Evolutionary conservation across 1,140 invertebrate species (phyloP), one percentile per base, ranked within the genome.

Genomic region (Mamestra configurata): DNA sequence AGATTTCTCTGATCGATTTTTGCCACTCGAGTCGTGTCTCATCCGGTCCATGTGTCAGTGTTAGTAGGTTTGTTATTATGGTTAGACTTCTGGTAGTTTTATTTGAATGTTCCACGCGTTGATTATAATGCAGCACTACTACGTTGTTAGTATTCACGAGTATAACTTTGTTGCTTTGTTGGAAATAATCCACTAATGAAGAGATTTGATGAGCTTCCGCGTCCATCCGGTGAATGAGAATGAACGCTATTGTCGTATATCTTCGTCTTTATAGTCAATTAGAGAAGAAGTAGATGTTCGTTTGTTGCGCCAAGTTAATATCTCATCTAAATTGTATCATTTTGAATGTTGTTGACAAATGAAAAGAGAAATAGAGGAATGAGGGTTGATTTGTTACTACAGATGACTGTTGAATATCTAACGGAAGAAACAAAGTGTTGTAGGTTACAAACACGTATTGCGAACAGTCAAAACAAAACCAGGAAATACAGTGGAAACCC

Each of bases 171-270:
- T 49, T n/a, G 13, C 27, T 31, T 49, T 24, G 22, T 15, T 57
- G 22, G 22, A 27, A 57, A 27, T 57, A 57, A 55, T 27, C 53
- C 53, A 35, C 61, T 40, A 18, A 66, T 40, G 31, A 66, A 40
- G 35, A n/a, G 35, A 66, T 66, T 31, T 37, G 61, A 37, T 43
- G 35, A 40, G 15, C n/a, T 66, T 66, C 61, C 61, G 61, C 18
- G 61, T 66, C 18, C 22, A 18, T 20, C n/a, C 35, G 3, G n/a
- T 20, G 35, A 37, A 40, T 66, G n/a, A 10, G 18, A 66, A 66
- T 40, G 13, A 37, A 10, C 31, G 18, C 18, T 11, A 35, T 20
- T 18, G 18, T 40, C 7, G 18, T 66, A 59, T 40, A 40, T 66
- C 35, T 22, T 20, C 7, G 7, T 20, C n/a, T 40, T 40, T 66